Conservation (phyloP, 2,888 invertebrate species). For the Thereva nobilitata region DNA sequence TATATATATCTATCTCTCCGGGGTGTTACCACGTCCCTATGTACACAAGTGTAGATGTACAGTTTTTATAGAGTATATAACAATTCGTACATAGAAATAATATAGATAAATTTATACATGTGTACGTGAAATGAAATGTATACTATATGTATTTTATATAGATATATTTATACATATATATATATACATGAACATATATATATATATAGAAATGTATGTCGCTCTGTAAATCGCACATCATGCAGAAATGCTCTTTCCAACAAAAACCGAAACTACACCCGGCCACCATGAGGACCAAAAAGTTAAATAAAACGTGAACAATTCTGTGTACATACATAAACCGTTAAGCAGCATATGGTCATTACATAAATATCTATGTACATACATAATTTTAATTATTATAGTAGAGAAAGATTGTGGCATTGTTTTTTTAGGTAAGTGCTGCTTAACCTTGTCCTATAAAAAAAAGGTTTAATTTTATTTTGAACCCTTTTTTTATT, state of each 20-base stretch:
- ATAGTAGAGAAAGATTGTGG: background rate
- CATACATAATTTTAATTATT: no score
- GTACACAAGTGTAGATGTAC: conserved; percentile 25
- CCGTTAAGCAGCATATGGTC: background rate
- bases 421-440: background rate
- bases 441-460: no score
- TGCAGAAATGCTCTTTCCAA: conserved; percentile 21
- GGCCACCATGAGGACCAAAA: conserved; percentile 30
- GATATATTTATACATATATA: conserved; percentile 4
- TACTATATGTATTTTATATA: conserved; percentile 5
- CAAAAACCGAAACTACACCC: conserved; percentile 5
- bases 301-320: conserved; percentile 28
- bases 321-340: conserved; percentile 16
- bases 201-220: conserved; percentile 27
- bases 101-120: conserved; percentile 9
- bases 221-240: conserved; percentile 33
- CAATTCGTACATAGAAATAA: conserved; percentile 21
- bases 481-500: no score
- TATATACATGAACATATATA: conserved; percentile 18
- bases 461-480: no score
- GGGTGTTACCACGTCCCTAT: conserved; percentile 12
- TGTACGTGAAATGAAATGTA: background rate
- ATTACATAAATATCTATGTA: background rate
- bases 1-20: background rate
- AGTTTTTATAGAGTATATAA: conserved; percentile 25